These are phyloP conservation scores for Bombus vancouverensis DNA, from an alignment of 1,140 invertebrate species.

Conservation along the genomic window DNA sequence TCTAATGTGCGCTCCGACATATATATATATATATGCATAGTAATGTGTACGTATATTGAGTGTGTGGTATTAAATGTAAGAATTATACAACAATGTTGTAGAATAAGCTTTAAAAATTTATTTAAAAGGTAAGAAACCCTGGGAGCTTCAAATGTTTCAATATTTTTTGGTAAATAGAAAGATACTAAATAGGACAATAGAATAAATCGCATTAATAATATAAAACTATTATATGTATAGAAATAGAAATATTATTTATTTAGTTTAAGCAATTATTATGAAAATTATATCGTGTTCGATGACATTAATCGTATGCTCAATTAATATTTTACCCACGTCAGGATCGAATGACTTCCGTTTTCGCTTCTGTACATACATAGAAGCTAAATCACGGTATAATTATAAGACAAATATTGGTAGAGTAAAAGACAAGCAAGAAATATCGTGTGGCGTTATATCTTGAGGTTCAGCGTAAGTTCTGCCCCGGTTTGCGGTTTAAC, in stretches of 20 bases:
- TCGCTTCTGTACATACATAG: not conserved
- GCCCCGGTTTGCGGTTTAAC: conserved; percentile 69
- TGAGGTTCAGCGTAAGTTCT: conserved; percentile 57
- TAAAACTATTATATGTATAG: too few relatives aligned
- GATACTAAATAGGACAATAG: not conserved
- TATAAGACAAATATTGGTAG: conserved; percentile 1
- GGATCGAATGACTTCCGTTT: not conserved
- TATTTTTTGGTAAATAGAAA: not conserved
- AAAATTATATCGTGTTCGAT: too few relatives aligned
- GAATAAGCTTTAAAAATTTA: too few relatives aligned
- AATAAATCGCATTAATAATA: not conserved
- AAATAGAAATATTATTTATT: too few relatives aligned
- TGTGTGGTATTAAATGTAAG: too few relatives aligned
- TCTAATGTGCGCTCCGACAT: too few relatives aligned
- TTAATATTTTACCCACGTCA: not conserved
- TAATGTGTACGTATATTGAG: too few relatives aligned
- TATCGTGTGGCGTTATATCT: conserved; percentile 49
- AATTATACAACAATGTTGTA: too few relatives aligned
- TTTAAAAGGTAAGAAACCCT: not conserved
- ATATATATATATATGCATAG: too few relatives aligned
- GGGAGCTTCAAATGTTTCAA: not conserved
- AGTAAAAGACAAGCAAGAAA: too few relatives aligned
- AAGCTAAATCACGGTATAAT: not conserved
- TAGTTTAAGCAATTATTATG: too few relatives aligned
- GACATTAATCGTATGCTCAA: not conserved